These are phyloP conservation scores for Choristoneura rosaceana DNA, from an alignment of 2,888 invertebrate species.

Conservation along the genomic window DNA sequence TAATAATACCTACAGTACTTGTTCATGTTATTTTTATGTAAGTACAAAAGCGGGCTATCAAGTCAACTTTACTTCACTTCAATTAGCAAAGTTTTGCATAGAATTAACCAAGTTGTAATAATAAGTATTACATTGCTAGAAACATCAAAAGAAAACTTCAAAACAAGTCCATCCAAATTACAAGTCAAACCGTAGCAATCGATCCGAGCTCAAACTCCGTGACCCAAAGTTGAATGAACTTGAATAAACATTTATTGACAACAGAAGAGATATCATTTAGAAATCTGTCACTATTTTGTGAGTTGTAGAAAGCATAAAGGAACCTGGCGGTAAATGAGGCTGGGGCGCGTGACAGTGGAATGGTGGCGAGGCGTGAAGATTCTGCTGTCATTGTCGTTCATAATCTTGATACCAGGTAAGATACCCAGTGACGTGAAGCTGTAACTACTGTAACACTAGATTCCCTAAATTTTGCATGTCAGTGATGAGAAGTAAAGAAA, in stretches of 20 bases:
- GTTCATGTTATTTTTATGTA: no score
- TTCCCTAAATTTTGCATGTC: no score
- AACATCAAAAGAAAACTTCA: constrained; percentile 24
- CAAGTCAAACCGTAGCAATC: constrained; percentile 28
- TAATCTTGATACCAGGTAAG: neutral
- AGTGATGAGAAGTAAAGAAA: no score
- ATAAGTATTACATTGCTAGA: neutral
- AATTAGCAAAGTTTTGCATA: neutral
- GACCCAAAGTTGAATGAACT: constrained; percentile 37
- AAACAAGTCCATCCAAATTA: constrained; percentile 19
- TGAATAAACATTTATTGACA: constrained; percentile 41
- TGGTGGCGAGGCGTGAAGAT: neutral
- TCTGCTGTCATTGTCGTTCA: neutral
- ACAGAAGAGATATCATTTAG: constrained; percentile 58
- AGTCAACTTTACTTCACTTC: neutral
- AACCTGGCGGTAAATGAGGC: constrained; percentile 61
- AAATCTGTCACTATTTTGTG: constrained; percentile 57
- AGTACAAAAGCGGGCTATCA: no score
- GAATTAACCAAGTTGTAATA: neutral
- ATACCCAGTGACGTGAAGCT: no score
- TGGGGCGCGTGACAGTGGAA: neutral
- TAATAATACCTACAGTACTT: no score
- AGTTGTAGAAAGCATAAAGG: constrained; percentile 66
- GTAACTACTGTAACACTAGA: no score
- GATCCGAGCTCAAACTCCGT: constrained; percentile 26